phyloP scores from a whole-genome alignment of 2,888 invertebrate genomes.

The Napeogenes sylphis region DNA sequence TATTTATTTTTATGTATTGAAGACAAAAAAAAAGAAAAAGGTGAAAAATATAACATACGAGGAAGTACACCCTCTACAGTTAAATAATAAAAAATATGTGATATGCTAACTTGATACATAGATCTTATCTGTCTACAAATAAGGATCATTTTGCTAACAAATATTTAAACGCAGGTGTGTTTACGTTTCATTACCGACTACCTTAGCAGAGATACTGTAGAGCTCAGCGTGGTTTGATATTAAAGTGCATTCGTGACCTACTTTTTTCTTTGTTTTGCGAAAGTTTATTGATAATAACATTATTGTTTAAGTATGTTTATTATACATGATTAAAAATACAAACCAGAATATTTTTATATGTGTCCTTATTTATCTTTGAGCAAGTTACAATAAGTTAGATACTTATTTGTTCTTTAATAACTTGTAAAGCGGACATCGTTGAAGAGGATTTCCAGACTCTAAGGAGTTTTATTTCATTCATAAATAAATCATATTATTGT shows the following conservation, averaged over 20 bases:
- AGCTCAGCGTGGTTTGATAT: conserved; percentile 27
- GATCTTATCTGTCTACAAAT: conserved; percentile 10
- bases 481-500: background rate
- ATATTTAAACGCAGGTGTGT: conserved; percentile 39
- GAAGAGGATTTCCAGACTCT: background rate
- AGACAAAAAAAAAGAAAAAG: background rate
- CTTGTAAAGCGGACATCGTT: background rate
- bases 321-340: background rate
- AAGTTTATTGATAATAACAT: background rate
- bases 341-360: background rate
- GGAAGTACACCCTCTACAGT: background rate
- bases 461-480: background rate
- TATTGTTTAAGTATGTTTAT: background rate
- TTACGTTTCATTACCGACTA: conserved; percentile 54
- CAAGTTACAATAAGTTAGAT: background rate
- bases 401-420: conserved; percentile 3
- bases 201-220: conserved; percentile 30
- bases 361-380: background rate
- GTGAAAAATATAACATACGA: background rate
- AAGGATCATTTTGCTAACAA: conserved; percentile 31
- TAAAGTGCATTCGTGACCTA: conserved; percentile 27
- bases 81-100: conserved; percentile 1
- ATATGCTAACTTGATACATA: background rate
- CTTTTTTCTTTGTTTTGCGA: conserved; percentile 24
- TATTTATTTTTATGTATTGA: too few species aligned